Base-by-base conservation (phyloP, 1,140 invertebrate species). In the Apolygus lucorum region DNA sequence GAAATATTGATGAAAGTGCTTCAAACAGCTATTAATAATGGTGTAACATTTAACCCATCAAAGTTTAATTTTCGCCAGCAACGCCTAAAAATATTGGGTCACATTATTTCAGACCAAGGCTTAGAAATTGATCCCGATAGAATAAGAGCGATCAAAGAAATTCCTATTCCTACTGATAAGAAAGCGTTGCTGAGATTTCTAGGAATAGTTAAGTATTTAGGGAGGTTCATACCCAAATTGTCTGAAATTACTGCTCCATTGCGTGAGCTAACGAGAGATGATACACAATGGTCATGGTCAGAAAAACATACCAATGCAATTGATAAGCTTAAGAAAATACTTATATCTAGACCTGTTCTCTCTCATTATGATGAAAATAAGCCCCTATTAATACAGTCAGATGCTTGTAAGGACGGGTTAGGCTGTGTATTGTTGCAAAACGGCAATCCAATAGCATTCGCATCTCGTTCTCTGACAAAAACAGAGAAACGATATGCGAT, bases 41-140 rank as follows among this genome's bases (percentile, higher is more conserved):
- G 54, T 59, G 27, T 29, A 27, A 65, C 28, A 17, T 65, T 29
- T 26, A 65, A 69, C 77, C 26, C 66, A 72, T 69, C 76, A 77
- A 21, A 77, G 76, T 68, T 73, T 81, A 42, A 79, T 80, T 74
- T 73, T 71, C 49, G 74, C 74, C 14, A 82, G 81, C 74, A 76
- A 78, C 73, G 75, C 59, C 72, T 80, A 8, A 76, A 74, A 28
- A 80, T 77, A 72, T 71, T 82, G 42, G 80, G 79, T 8, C 73
- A 76, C 63, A 71, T 74, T 34, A 72, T 78, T 63, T 71, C 74
- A 63, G 65, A 63, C 68, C 63, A 76, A 22, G 79, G 79, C 13
- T 73, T 82, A 2, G 74, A 73, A 70, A 72, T 77, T 8, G 77
- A 81, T 68, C 73, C 73, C 2, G 73, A 76, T 4, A 79, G 79